Evolutionary conservation across 2,113 vertebrate genomes (phyloP), one percentile per base, ranked within the genome.

Genomic region (Pseudorectes ferrugineus): DNA sequence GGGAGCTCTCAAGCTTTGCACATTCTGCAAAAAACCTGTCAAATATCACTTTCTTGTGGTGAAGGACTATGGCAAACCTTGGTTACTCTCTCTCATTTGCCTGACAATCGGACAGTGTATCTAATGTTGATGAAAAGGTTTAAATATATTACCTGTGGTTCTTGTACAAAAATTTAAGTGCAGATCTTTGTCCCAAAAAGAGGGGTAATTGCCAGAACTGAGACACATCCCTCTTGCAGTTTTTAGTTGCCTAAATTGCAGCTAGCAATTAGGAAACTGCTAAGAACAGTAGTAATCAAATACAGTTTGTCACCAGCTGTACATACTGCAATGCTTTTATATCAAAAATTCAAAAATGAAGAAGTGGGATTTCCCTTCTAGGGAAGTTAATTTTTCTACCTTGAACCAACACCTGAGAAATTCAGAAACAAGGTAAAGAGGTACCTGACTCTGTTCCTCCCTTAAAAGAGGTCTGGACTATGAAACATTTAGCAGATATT

Each of bases 401-500:
- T 67, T 93, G 38, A 87, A 82, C 26, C 21, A 71, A 36, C 33
- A 87, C 18, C 33, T 65, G 66, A 75, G 71, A 92, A 89, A 65
- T 68, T 68, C 45, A 92, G 52, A 76, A 76, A 65, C 22, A 19
- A 38, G 14, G 12, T 75, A 36, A 79, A 54, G 31, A 67, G 28
- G 15, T 68, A 85, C 36, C 22, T 73, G 63, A 5, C 40, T 85
- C 43, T 68, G 20, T 74, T 92, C 6, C 14, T 81, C 29, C 38
- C 43, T 67, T 87, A 61, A 48, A 42, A 51, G 43, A 81, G 48
- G 76, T 88, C 67, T 87, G 36, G n/a, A 59, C 22, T 52, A 68
- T 94, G 42, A 94, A 96, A 94, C 91, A 92, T 96, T 91, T 89
- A 94, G 20, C 25, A 42, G 19, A 2, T 75, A 78, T 75, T 87